Base-by-base conservation (phyloP, 2,113 vertebrate genomes). In the Vidua chalybeata region DNA sequence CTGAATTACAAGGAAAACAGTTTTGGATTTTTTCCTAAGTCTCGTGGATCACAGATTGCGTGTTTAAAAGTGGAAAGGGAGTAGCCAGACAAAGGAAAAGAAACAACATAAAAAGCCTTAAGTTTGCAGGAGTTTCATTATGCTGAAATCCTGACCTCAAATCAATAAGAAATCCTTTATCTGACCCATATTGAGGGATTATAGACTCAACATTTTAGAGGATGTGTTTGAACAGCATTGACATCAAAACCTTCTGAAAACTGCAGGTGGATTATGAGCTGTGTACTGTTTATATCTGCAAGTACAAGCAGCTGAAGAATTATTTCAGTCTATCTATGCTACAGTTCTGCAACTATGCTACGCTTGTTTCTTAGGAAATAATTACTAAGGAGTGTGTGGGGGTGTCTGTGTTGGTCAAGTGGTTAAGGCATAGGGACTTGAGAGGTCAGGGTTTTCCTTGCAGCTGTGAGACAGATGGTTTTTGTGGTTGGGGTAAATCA, bases 111-210 rank as follows among this genome's bases (percentile, higher is more conserved):
- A 96, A 91, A 96, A 96, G 90, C 95, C 90, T 86, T 84, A 90
- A 85, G 83, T 95, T 96, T 96, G 82, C 82, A 86, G 88, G 96
- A 88, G 85, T 93, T 95, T 85, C 43, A 55, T 82, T 90, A 71
- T 74, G 82, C 71, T 91, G 87, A 93, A 97, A 96, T 91, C 93
- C 85, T 88, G 90, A 85, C 87, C 90, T 94, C 93, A 95, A 80
- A 95, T 96, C 93, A 94, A 87, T 96, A 96, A 80, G 63, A 91
- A 92, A 86, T 85, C 67, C 78, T 94, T 94, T 94, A 83, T 96
- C 82, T 93, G 93, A 71, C 94, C 94, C 89, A 91, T 87, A 97
- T 79, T 83, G 87, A 62, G 39, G 94, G 92, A 96, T 97, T 95
- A 96, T n/a, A 85, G 92, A 96, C 91, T 96, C 82, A 90, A 48